phyloP scores from a whole-genome alignment of 1,140 invertebrate genomes.

The Neelides sp. region DNA sequence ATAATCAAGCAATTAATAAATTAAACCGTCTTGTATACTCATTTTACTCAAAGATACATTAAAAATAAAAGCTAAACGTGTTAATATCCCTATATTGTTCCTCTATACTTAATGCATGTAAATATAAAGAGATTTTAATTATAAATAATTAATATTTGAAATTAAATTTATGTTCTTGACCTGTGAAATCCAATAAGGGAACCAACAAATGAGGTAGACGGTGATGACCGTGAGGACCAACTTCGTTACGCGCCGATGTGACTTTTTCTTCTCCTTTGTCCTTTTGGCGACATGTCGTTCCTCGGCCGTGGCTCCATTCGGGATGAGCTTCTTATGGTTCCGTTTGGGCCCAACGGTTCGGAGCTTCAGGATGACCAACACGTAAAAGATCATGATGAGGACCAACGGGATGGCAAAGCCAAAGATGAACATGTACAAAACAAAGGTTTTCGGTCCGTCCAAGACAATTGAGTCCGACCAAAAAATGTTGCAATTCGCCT shows the following conservation, averaged over 20 bases:
- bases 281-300: constrained; percentile 39
- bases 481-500: constrained; percentile 62
- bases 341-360: constrained; percentile 69
- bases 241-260: constrained; percentile 48
- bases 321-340: too few species aligned
- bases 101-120: too few species aligned
- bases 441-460: constrained; percentile 57
- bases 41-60: too few species aligned
- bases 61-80: too few species aligned
- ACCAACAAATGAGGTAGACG: constrained; percentile 92
- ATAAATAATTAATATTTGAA: too few species aligned
- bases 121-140: too few species aligned
- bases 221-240: constrained; percentile 89
- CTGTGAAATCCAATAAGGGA: constrained; percentile 86
- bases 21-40: too few species aligned
- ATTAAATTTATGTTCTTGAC: too few species aligned
- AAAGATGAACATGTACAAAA: constrained; percentile 77
- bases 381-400: constrained; percentile 91
- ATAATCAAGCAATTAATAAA: too few species aligned
- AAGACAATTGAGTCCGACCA: constrained; percentile 52
- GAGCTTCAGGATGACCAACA: constrained; percentile 79
- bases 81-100: too few species aligned
- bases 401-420: constrained; percentile 84
- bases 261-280: constrained; percentile 61
- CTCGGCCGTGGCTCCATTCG: neutral